Base-by-base conservation (phyloP, 2,113 vertebrate genomes). In the Nansenia antarctica region DNA sequence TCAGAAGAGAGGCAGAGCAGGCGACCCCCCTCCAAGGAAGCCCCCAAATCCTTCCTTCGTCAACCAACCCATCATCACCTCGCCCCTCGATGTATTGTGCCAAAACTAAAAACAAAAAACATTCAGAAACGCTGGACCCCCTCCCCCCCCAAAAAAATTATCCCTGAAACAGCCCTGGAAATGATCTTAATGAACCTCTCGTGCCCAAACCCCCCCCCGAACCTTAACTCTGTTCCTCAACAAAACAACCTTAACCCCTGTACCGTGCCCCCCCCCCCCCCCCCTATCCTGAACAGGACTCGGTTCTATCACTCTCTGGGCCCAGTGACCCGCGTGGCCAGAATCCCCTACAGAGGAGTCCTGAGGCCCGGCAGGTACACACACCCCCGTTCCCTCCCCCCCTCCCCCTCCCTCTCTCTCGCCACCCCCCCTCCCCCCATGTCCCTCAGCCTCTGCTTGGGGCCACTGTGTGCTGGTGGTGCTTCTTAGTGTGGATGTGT, bases 281-380 rank as follows among this genome's bases (percentile, higher is more conserved):
- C 73, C 85, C 80, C 84, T 81, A 85, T 90, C 86, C 92, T 96
- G 93, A 96, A 97, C 98, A 99, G 98, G 98, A 96, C 91, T 93
- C 97, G 96, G 89, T 96, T 99, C 93, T 98, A 98, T 95, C 96
- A 97, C 92, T 98, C 98, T 92, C 93, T 99, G 92, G 95, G 97
- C 81, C 95, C 97, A 87, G 92, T 97, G 91, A 96, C 95, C 94
- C 94, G 96, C 91, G 92, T 96, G 94, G 93, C 94, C 93, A 94
- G 97, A 90, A 98, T 97, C 94, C 94, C 96, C 91, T 95, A 93
- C 95, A 93, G 96, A 92, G 94, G 96, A 94, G 95, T 93, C 91
- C 82, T 94, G 93, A 97, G 96, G 93, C 92, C 96, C 94, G 96
- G 94, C 96, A 99, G 98, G 98, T 99, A 99, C 94, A 86, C 64